These are phyloP conservation scores for Drosophila asahinai DNA, from an alignment of 1,140 invertebrate species.

Conservation along the genomic window DNA sequence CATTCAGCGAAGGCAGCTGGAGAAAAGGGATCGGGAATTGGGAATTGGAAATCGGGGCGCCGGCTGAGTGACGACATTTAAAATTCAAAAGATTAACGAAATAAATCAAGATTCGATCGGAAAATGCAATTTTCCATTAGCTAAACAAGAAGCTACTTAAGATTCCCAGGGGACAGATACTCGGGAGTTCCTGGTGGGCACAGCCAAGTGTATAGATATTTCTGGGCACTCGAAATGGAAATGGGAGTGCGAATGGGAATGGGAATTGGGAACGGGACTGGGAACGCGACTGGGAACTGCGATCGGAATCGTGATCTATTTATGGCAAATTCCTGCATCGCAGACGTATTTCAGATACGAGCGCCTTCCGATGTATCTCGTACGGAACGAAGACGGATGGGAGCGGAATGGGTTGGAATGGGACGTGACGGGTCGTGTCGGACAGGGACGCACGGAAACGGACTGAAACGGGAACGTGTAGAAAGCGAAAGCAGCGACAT, in stretches of 20 bases:
- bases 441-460: not conserved
- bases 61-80: slow-evolving; percentile 23
- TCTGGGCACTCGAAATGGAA: slow-evolving; percentile 27
- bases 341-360: slow-evolving; percentile 63
- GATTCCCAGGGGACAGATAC: slow-evolving; percentile 30
- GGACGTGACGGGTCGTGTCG: not conserved
- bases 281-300: slow-evolving; percentile 7
- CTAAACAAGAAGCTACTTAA: slow-evolving; percentile 33
- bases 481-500: slow-evolving; percentile 38
- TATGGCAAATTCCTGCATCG: slow-evolving; percentile 71
- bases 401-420: not conserved
- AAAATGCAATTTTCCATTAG: slow-evolving; percentile 42
- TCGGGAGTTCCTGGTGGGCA: slow-evolving; percentile 7
- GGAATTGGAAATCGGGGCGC: not conserved
- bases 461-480: slow-evolving; percentile 5
- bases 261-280: slow-evolving; percentile 1
- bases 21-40: slow-evolving; percentile 16
- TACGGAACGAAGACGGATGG: not conserved
- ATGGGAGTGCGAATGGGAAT: slow-evolving; percentile 8
- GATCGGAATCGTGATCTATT: slow-evolving; percentile 59
- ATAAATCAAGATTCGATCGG: slow-evolving; percentile 47
- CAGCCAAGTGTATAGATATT: slow-evolving; percentile 4
- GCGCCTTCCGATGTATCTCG: slow-evolving; percentile 7
- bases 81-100: slow-evolving; percentile 46
- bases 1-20: slow-evolving; percentile 34